These are phyloP conservation scores for Orbicella faveolata DNA, from an alignment of 64 coral and sea anemone species.

Conservation along the genomic window DNA sequence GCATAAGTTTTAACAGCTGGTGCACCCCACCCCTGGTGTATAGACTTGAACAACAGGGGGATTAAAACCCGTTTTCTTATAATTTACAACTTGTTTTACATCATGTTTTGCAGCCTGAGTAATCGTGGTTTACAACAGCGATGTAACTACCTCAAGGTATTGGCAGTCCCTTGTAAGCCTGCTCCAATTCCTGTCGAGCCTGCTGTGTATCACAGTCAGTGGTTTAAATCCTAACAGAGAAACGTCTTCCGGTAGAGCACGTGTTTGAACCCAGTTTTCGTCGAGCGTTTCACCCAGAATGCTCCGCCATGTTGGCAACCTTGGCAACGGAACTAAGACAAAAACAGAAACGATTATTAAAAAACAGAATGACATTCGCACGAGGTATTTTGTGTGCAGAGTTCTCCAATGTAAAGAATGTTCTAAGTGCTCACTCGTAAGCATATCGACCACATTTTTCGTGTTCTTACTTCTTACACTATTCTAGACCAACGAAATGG, in stretches of 20 bases:
- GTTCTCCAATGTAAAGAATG: too few relatives aligned
- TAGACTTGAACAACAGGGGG: too few relatives aligned
- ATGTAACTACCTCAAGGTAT: constrained; percentile 69
- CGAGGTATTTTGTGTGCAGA: too few relatives aligned
- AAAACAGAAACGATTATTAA: not conserved
- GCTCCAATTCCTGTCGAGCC: constrained; percentile 82
- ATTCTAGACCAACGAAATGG: too few relatives aligned
- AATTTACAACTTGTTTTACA: too few relatives aligned
- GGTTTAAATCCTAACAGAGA: constrained; percentile 77
- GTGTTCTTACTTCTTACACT: too few relatives aligned
- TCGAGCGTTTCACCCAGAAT: constrained; percentile 76
- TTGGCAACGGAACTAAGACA: constrained; percentile 24
- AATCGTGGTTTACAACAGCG: not conserved
- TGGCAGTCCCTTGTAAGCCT: constrained; percentile 68
- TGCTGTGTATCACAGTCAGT: constrained; percentile 61
- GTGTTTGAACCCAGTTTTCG: constrained; percentile 80
- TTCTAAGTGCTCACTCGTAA: too few relatives aligned
- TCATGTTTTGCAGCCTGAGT: not conserved
- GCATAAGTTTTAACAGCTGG: too few relatives aligned
- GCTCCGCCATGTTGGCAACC: constrained; percentile 62
- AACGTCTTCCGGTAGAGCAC: constrained; percentile 89
- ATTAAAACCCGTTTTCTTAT: not conserved
- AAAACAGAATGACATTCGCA: not conserved
- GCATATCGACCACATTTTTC: too few relatives aligned
- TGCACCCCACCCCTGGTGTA: too few relatives aligned